Conservation (phyloP, 2,888 invertebrate species). For the Empis livida region DNA sequence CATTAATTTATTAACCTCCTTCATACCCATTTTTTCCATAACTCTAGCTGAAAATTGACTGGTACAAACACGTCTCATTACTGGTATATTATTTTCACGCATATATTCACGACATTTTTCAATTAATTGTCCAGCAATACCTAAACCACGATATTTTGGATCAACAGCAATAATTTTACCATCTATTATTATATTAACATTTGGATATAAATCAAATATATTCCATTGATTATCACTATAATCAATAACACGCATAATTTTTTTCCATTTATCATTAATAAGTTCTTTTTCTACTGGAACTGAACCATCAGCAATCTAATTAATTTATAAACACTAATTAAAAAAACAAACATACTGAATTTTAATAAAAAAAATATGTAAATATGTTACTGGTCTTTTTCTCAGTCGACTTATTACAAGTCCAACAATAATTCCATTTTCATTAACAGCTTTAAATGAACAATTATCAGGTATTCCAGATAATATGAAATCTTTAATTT, state of each 20-base stretch:
- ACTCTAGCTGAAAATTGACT: slow-evolving; percentile 57
- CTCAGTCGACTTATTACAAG: slow-evolving; percentile 32
- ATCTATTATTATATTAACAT: slow-evolving; percentile 14
- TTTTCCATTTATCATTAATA: slow-evolving; percentile 28
- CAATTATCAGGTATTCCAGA: slow-evolving; percentile 32
- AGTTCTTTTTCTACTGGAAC: neutral
- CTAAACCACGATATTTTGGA: slow-evolving; percentile 15
- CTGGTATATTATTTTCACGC: slow-evolving; percentile 13
- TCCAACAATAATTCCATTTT: slow-evolving; percentile 33
- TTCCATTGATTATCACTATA: slow-evolving; percentile 30
- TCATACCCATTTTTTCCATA: slow-evolving; percentile 43
- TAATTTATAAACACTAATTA: too few species aligned
- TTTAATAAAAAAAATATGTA: too few species aligned
- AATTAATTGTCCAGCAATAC: slow-evolving; percentile 15
- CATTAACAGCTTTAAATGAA: slow-evolving; percentile 35
- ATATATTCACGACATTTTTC: slow-evolving; percentile 14
- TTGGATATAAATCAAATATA: slow-evolving; percentile 26
- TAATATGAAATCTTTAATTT: slow-evolving; percentile 36
- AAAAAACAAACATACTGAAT: neutral
- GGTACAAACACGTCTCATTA: slow-evolving; percentile 54
- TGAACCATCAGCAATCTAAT: too few species aligned
- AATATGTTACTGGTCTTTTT: slow-evolving; percentile 5
- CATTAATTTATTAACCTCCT: too few species aligned
- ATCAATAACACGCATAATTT: slow-evolving; percentile 34
- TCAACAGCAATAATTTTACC: slow-evolving; percentile 16